These are phyloP conservation scores for Collichthys lucidus DNA, from an alignment of 2,113 vertebrate species.

Conservation along the genomic window DNA sequence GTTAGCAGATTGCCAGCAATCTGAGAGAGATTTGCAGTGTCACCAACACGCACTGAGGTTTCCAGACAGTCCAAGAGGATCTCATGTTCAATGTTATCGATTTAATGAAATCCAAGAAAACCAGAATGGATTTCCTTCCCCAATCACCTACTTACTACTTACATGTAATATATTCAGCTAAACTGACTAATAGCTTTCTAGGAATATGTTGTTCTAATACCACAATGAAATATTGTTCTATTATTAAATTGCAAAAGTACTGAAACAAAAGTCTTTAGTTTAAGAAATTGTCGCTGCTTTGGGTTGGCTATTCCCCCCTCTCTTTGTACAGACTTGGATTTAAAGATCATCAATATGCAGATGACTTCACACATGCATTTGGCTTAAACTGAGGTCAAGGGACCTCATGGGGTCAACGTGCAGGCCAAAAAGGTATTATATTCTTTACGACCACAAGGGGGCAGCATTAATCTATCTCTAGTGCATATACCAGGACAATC, in stretches of 20 bases:
- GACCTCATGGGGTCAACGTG: too few species aligned
- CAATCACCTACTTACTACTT: too few species aligned
- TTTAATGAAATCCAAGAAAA: too few species aligned
- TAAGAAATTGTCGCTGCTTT: neutral
- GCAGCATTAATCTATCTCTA: conserved; percentile 13
- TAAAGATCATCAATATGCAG: neutral
- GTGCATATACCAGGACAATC: neutral
- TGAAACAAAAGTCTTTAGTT: neutral
- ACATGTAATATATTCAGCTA: neutral
- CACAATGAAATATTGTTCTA: neutral
- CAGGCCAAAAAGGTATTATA: neutral
- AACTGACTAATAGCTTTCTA: neutral
- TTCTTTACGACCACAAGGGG: conserved; percentile 34
- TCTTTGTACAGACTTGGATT: neutral
- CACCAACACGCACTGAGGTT: too few species aligned
- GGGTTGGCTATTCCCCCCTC: too few species aligned
- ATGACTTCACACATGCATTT: neutral
- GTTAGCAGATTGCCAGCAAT: too few species aligned
- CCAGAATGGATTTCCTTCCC: too few species aligned
- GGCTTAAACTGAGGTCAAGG: neutral
- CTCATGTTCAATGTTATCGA: too few species aligned
- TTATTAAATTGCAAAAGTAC: neutral
- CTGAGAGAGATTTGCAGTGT: too few species aligned
- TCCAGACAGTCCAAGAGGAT: too few species aligned
- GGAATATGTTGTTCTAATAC: neutral